Conservation (phyloP, 2,888 invertebrate species). For the Maniola hyperantus region DNA sequence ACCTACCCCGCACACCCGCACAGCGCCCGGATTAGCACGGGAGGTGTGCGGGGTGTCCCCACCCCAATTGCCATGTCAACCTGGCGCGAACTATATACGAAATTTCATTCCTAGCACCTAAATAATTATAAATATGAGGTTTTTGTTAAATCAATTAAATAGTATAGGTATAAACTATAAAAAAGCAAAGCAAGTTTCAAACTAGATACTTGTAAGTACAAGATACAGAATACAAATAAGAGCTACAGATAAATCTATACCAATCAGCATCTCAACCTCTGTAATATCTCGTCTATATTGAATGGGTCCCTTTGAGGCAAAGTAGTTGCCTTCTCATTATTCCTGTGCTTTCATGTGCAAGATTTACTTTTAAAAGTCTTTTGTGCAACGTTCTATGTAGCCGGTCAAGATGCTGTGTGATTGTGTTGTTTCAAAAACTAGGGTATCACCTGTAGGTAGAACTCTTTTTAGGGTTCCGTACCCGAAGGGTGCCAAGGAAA, state of each 20-base stretch:
- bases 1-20: too few species aligned
- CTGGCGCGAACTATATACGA: too few species aligned
- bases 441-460: background rate
- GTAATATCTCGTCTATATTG: slow-evolving; percentile 22
- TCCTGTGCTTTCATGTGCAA: slow-evolving; percentile 68
- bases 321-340: slow-evolving; percentile 71
- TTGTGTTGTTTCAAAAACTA: slow-evolving; percentile 2
- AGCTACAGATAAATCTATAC: slow-evolving; percentile 14
- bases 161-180: background rate
- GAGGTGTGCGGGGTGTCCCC: too few species aligned
- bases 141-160: background rate
- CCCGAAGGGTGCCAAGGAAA: too few species aligned
- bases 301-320: slow-evolving; percentile 50
- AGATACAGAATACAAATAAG: slow-evolving; percentile 6
- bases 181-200: background rate
- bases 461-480: too few species aligned
- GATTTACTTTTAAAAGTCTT: slow-evolving; percentile 33
- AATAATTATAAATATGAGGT: background rate
- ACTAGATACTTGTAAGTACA: background rate
- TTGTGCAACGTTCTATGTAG: slow-evolving; percentile 23
- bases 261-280: slow-evolving; percentile 29
- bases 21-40: too few species aligned
- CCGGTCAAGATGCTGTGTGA: slow-evolving; percentile 21
- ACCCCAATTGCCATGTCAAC: too few species aligned
- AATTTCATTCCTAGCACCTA: too few species aligned